Percentiles rank a stretch among this genome's conserved stretches.
These are phyloP conservation scores for Catharus ustulatus DNA, from an alignment of 2,797 vertebrate species.

Conservation along the genomic window DNA sequence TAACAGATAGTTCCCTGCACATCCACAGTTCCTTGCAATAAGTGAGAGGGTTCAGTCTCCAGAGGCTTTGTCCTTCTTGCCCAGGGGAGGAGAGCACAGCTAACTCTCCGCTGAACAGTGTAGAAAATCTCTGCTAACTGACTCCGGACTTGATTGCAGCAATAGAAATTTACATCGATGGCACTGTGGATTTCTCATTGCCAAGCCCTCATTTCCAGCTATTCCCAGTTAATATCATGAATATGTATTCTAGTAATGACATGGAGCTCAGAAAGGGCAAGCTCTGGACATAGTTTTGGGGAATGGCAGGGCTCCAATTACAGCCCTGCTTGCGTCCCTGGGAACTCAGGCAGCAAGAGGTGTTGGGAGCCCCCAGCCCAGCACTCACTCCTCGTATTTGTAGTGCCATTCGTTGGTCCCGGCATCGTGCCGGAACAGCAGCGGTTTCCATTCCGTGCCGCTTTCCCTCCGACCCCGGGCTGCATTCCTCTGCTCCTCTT, in stretches of 20 bases:
- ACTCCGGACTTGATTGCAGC: not conserved
- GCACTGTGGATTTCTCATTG: not conserved
- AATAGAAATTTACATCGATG: not conserved
- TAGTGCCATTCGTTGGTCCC: constrained; percentile 88
- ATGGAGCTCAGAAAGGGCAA: not conserved
- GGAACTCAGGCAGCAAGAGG: not conserved
- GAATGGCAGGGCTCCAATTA: not conserved
- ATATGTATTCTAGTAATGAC: not conserved
- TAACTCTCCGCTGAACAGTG: not conserved
- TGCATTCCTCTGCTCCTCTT: constrained; percentile 88
- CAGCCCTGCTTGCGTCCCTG: not conserved
- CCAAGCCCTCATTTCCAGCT: not conserved
- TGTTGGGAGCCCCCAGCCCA: not conserved
- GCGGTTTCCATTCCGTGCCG: constrained; percentile 78
- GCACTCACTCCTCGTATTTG: constrained; percentile 87
- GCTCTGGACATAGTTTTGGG: not conserved
- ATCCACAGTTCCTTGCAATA: not conserved
- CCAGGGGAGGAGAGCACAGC: not conserved
- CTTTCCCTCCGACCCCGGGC: constrained; percentile 83
- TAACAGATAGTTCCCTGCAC: not conserved
- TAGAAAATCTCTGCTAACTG: not conserved
- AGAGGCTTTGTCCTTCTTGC: not conserved
- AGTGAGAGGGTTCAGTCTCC: not conserved
- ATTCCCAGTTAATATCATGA: not conserved
- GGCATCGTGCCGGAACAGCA: constrained; percentile 84